Evolutionary conservation across 2,113 vertebrate genomes (phyloP).

Genomic region (Spea bombifrons): DNA sequence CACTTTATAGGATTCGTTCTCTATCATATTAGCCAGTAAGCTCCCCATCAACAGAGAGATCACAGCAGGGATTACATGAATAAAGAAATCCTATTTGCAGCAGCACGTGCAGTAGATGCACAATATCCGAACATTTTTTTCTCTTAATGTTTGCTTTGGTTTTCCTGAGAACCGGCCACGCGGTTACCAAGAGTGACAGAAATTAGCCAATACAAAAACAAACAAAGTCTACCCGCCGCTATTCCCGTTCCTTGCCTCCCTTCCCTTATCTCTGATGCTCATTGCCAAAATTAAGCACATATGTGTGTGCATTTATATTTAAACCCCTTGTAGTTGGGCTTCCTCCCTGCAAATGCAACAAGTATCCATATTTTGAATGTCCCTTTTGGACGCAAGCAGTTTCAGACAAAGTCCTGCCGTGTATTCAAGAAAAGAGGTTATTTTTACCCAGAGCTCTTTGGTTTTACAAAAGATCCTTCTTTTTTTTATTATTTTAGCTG

Average conservation of each 20-base stretch:
- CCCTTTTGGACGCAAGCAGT: no score
- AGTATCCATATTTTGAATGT: no score
- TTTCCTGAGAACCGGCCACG: constrained; percentile 8
- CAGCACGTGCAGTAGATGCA: neutral
- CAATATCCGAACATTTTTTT: neutral
- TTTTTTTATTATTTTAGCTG: neutral
- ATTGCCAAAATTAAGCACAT: no score
- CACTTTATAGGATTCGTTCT: no score
- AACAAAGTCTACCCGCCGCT: neutral
- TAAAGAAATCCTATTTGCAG: neutral
- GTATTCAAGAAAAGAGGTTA: no score
- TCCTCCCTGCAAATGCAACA: no score
- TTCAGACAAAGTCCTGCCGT: no score
- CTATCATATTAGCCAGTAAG: neutral
- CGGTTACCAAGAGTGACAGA: constrained; percentile 23
- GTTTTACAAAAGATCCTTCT: neutral
- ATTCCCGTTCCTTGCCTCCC: neutral
- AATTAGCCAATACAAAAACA: constrained; percentile 27
- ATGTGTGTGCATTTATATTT: no score
- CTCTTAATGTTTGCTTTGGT: constrained; percentile 18
- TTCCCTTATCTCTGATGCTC: neutral
- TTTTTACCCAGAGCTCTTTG: no score
- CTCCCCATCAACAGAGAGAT: neutral
- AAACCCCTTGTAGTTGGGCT: no score
- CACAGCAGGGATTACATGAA: neutral